These are phyloP conservation scores for Anas platyrhynchos DNA, from an alignment of 2,113 vertebrate genomes.

Conservation along the genomic window DNA sequence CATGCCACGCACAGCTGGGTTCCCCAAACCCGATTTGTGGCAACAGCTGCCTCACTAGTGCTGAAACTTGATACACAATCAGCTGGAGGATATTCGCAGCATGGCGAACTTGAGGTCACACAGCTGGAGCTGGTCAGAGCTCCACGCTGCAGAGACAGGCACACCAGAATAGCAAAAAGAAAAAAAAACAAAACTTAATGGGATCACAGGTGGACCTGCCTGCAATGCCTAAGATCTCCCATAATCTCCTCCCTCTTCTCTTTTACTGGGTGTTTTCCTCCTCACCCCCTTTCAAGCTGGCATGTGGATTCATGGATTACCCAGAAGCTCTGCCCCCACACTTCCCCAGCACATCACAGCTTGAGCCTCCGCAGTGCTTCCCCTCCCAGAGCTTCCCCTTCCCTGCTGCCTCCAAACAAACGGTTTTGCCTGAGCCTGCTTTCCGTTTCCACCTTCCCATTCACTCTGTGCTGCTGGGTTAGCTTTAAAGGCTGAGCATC, in stretches of 20 bases:
- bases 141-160: not conserved
- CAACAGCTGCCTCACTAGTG: not conserved
- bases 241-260: not conserved
- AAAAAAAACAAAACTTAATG: not conserved
- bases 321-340: constrained; percentile 4
- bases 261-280: not conserved
- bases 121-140: not conserved
- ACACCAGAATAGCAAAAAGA: not conserved
- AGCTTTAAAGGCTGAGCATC: not conserved
- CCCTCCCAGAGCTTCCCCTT: not conserved
- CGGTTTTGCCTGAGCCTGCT: not conserved
- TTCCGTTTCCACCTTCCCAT: not conserved
- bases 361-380: not conserved
- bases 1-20: not conserved
- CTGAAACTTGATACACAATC: not conserved
- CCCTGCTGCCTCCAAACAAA: no score
- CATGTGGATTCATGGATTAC: constrained; percentile 40
- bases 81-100: not conserved
- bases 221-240: not conserved
- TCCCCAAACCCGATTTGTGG: not conserved
- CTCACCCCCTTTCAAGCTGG: not conserved
- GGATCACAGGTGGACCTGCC: not conserved
- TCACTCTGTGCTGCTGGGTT: not conserved
- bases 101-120: not conserved
- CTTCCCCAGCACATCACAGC: not conserved